phyloP scores from a whole-genome alignment of 2,113 vertebrate species.

The Phalacrocorax aristotelis region DNA sequence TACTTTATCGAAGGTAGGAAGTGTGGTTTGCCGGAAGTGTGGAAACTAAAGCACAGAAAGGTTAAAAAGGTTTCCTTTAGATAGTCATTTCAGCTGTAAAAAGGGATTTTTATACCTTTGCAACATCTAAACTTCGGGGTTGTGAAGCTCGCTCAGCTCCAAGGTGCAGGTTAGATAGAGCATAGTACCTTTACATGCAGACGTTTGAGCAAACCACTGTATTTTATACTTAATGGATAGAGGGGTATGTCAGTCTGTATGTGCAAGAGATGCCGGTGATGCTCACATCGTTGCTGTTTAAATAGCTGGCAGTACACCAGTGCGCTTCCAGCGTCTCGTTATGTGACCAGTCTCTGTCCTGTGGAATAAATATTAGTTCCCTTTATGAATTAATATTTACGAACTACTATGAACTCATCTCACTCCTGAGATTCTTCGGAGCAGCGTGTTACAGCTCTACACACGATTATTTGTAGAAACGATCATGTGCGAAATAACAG shows the following conservation, averaged over 20 bases:
- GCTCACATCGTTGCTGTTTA: not conserved
- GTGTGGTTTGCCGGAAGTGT: not conserved
- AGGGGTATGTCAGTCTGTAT: not conserved
- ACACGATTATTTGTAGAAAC: not conserved
- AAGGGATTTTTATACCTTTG: not conserved
- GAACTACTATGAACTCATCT: too few species aligned
- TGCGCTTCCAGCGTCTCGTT: not conserved
- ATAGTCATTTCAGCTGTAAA: not conserved
- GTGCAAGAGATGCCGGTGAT: fast-evolving
- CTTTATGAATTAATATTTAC: too few species aligned
- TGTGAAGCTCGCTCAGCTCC: not conserved
- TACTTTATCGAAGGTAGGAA: not conserved
- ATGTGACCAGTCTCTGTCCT: not conserved
- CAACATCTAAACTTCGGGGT: not conserved
- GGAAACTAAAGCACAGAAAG: not conserved
- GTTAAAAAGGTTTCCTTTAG: not conserved
- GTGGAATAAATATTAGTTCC: not conserved
- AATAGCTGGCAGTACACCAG: not conserved
- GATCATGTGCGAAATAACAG: not conserved
- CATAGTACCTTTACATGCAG: not conserved
- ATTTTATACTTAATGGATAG: not conserved
- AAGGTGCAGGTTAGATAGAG: not conserved
- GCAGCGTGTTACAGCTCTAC: not conserved
- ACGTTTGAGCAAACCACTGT: not conserved
- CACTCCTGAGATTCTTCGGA: not conserved